phyloP scores from a whole-genome alignment of 2,888 invertebrate genomes.

The Acrobasis repandana region DNA sequence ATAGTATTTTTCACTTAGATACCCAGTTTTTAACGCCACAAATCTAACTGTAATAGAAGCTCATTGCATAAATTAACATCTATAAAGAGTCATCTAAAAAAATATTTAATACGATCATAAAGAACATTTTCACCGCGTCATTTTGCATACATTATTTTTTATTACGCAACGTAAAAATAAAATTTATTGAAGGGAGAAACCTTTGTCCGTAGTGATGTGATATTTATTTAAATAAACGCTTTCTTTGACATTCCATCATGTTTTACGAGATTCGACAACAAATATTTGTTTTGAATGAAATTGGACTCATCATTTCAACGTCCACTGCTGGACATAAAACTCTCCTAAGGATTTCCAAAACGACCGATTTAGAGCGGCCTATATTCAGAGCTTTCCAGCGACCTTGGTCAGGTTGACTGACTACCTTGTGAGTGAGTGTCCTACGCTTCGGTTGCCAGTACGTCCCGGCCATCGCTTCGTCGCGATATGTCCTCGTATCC shows the following conservation, averaged over 20 bases:
- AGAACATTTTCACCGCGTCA: neutral
- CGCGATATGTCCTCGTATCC: no score
- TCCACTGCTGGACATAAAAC: no score
- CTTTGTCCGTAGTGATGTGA: neutral
- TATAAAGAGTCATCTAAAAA: neutral
- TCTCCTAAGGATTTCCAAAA: no score
- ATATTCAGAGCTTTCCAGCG: no score
- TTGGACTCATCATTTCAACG: no score
- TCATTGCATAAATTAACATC: slow-evolving; percentile 10
- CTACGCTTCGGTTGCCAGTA: no score
- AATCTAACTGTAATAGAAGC: neutral
- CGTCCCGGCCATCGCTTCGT: no score
- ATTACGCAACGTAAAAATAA: neutral
- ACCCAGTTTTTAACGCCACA: neutral
- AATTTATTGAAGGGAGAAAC: neutral
- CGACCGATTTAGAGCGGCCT: no score
- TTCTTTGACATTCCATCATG: neutral
- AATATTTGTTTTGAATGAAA: no score
- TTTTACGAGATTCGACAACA: neutral
- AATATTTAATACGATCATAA: neutral
- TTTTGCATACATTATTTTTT: slow-evolving; percentile 7
- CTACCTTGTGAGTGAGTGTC: no score
- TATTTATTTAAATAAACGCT: slow-evolving; percentile 7
- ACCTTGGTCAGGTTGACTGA: no score
- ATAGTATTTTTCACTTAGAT: no score